A percentile compares a stretch with the other conserved stretches of the same genome.
Conservation (phyloP, 2,113 vertebrate genomes). For the Toxostoma redivivum region DNA sequence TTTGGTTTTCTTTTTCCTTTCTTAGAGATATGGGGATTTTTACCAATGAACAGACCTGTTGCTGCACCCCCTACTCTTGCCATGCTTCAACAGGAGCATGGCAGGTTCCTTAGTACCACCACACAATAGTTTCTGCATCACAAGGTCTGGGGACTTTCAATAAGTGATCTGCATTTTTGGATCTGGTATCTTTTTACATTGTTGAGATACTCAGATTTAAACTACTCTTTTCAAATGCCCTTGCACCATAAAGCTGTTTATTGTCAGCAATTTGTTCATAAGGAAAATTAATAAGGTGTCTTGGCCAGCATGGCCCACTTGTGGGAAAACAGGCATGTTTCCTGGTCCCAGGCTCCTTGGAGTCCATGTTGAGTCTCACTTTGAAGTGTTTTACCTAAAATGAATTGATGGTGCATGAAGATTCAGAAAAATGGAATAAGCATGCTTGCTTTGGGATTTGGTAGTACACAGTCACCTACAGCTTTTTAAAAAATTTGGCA, state of each 20-base stretch:
- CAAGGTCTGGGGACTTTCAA: not conserved
- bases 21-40: rapidly evolving
- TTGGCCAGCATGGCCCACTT: not conserved
- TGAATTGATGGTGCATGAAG: not conserved
- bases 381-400: not conserved
- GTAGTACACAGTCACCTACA: not conserved
- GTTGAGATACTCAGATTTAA: not conserved
- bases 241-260: not conserved
- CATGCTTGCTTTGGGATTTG: not conserved
- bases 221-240: not conserved
- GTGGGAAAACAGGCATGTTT: not conserved
- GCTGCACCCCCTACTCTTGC: not conserved
- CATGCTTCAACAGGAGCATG: not conserved
- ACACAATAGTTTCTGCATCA: not conserved
- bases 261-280: not conserved
- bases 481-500: not conserved
- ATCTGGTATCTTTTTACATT: not conserved
- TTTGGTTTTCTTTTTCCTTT: not conserved
- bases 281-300: not conserved
- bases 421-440: not conserved
- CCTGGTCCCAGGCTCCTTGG: not conserved
- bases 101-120: not conserved
- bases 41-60: not conserved
- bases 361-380: not conserved
- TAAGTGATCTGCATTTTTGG: not conserved